A percentile compares a stretch with the other conserved stretches of the same genome.
Evolutionary conservation across 2,888 invertebrate genomes (phyloP).

Genomic region (Torymus auratus): DNA sequence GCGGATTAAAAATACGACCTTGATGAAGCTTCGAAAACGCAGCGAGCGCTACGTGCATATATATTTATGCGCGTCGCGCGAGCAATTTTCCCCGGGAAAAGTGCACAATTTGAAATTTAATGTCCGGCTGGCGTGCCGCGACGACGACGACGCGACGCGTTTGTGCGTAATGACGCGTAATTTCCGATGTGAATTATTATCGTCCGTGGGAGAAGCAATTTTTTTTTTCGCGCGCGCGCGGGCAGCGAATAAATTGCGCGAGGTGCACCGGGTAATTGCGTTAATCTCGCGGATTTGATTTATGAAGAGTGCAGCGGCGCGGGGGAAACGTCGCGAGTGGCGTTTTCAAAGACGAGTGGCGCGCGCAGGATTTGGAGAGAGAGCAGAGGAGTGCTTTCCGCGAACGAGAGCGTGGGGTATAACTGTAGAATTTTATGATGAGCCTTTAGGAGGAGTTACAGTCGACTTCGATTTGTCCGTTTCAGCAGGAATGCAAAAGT

Average conservation of each 20-base stretch:
- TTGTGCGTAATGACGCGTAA: not conserved
- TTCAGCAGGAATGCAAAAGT: not conserved
- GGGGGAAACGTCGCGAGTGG: no score
- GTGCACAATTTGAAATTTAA: conserved; percentile 38
- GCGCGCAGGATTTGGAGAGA: no score
- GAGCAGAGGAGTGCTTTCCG: no score
- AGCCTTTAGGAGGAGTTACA: not conserved
- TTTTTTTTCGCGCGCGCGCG: no score
- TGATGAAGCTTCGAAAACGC: conserved; percentile 46
- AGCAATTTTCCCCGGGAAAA: not conserved
- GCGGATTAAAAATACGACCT: conserved; percentile 19
- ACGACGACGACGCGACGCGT: no score
- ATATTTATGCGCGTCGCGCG: not conserved
- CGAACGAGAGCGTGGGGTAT: no score
- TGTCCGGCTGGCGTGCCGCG: conserved; percentile 4
- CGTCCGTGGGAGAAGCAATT: not conserved
- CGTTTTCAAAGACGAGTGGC: no score
- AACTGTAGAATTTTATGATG: not conserved
- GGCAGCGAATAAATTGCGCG: no score
- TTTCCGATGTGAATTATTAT: not conserved
- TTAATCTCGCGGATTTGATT: no score
- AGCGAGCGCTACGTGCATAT: not conserved
- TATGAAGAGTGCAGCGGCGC: no score
- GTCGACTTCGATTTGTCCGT: not conserved
- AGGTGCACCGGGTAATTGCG: no score